Evolutionary conservation across 2,113 vertebrate genomes (phyloP).

Genomic region (Etheostoma spectabile): DNA sequence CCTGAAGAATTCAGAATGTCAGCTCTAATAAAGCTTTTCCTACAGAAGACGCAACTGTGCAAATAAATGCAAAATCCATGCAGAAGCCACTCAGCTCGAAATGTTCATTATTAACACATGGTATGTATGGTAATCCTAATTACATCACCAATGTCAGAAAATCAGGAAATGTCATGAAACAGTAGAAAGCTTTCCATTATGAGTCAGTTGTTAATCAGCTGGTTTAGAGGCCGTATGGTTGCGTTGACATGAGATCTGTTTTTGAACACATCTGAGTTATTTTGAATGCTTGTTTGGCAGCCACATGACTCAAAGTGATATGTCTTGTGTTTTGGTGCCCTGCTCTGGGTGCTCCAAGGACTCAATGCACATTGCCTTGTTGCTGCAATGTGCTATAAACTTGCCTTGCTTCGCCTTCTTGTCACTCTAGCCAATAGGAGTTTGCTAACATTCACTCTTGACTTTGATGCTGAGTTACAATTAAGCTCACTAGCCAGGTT

Average conservation of each 20-base stretch:
- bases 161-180: conserved; percentile 7
- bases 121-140: background rate
- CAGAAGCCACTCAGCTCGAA: background rate
- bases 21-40: background rate
- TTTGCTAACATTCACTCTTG: background rate
- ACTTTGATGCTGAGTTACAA: background rate
- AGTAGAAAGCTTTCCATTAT: background rate
- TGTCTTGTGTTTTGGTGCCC: conserved; percentile 14
- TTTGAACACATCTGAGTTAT: background rate
- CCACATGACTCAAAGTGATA: conserved; percentile 5
- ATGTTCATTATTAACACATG: conserved; percentile 36
- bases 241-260: background rate
- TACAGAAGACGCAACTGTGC: background rate
- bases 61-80: background rate
- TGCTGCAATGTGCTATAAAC: too few species aligned
- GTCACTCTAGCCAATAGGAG: background rate
- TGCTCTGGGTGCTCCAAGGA: conserved; percentile 18
- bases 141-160: background rate
- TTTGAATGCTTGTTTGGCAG: background rate
- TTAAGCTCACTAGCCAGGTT: background rate
- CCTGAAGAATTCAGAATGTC: background rate
- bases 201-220: conserved; percentile 17
- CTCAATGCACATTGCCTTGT: background rate
- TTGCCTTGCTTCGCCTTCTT: too few species aligned
- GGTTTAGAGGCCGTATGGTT: conserved; percentile 6